phyloP scores from a whole-genome alignment of 1,140 invertebrate species.

The Cyclina sinensis region DNA sequence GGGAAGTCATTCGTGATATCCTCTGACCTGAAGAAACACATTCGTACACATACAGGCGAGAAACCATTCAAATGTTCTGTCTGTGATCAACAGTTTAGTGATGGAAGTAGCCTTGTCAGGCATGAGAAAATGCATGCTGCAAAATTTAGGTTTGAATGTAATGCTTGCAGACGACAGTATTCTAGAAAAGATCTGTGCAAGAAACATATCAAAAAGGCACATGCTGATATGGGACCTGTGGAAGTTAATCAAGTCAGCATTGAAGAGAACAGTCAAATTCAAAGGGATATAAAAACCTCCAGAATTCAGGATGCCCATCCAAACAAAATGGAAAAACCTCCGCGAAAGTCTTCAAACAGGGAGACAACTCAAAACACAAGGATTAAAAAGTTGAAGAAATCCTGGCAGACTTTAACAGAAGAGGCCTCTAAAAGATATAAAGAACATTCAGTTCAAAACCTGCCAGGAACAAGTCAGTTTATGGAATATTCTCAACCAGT shows the following conservation, averaged over 20 bases:
- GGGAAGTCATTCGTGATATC: conserved; percentile 57
- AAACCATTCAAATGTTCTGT: conserved; percentile 32
- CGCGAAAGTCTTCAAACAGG: background rate
- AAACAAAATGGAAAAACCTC: background rate
- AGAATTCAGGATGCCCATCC: background rate
- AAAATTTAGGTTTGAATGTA: conserved; percentile 39
- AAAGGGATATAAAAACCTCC: background rate
- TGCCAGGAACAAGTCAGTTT: background rate
- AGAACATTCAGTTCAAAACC: conserved; percentile 8
- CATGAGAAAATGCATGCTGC: conserved; percentile 50
- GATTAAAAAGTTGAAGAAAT: conserved; percentile 13
- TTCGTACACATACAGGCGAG: conserved; percentile 61
- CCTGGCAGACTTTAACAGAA: conserved; percentile 27
- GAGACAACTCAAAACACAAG: background rate
- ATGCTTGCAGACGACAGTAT: conserved; percentile 1
- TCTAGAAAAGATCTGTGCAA: conserved; percentile 42
- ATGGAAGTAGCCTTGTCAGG: conserved; percentile 32
- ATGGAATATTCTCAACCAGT: background rate
- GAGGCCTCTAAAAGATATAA: conserved; percentile 42
- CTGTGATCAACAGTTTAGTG: conserved; percentile 41
- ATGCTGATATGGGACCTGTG: background rate
- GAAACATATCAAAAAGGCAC: conserved; percentile 44
- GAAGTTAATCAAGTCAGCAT: conserved; percentile 16
- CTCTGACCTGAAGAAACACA: conserved; percentile 60
- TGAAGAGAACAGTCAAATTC: background rate